Evolutionary conservation across 2,113 vertebrate species (phyloP), one percentile per base, ranked within the genome.

Genomic region (Condylura cristata): DNA sequence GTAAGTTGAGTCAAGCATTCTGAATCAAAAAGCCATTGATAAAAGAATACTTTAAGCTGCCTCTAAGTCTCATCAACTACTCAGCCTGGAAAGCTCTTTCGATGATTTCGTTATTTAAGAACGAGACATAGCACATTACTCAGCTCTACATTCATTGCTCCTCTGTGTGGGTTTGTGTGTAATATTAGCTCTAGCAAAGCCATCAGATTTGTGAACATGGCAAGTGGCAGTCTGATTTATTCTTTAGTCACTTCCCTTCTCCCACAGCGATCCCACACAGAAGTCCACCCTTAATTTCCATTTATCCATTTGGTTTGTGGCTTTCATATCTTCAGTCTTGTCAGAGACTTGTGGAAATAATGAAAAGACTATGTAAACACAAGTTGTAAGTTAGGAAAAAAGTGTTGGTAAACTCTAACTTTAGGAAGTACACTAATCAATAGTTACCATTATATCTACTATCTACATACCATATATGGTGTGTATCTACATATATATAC

Each of bases 331-430:
- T 83, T 78, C 34, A 17, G 8, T 39, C 18, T 83, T 95, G 87
- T 51, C 34, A 90, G 39, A 85, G 56, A 66, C 18, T 85, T 92
- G n/a, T 48, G n/a, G 30, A 86, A 96, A 89, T 70, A 89, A 44
- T 17, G 20, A 58, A 37, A 44, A 88, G 30, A 83, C 8, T 75
- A 22, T 34, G 70, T 60, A 88, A 74, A 90, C 12, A 14, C 11
- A 84, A 79, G 20, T 58, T 75, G 32, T 48, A 66, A 92, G n/a
- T 76, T 53, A 80, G 75, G 32, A 93, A 84, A 34, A 75, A 84
- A 39, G 26, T 53, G 28, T 41, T n/a, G 41, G 11, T 66, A 75
- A 94, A 76, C 20, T 80, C 37, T 53, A 92, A 88, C 13, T 16
- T 85, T 85, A 91, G 80, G 63, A 18, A 70, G 9, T 34, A 65